Percentiles rank a stretch among this genome's conserved stretches.
Conservation (phyloP, 1,140 invertebrate genomes). For the Paramacrobiotus metropolitanus region DNA sequence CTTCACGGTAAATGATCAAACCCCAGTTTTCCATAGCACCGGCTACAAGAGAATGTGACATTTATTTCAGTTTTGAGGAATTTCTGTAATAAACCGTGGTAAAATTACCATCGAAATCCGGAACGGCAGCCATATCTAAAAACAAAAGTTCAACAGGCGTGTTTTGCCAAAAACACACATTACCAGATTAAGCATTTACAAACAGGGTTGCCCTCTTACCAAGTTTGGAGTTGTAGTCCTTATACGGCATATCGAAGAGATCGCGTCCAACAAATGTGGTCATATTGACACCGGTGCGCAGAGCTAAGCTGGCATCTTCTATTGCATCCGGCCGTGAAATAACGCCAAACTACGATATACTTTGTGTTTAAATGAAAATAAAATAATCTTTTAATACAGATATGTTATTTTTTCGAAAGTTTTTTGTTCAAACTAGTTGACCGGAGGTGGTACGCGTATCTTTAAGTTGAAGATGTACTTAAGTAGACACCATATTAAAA, state of each 20-base stretch:
- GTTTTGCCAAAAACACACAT: not conserved
- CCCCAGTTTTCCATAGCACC: constrained; percentile 30
- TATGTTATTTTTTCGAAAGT: not conserved
- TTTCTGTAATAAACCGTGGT: too few species aligned
- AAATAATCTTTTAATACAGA: not conserved
- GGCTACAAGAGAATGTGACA: too few species aligned
- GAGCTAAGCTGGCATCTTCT: not conserved
- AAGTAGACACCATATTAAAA: too few species aligned
- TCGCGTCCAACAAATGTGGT: not conserved
- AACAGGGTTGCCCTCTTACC: not conserved
- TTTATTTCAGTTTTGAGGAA: too few species aligned
- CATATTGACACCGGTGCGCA: not conserved
- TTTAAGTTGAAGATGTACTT: too few species aligned
- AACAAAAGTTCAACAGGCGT: constrained; percentile 7
- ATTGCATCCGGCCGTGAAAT: not conserved
- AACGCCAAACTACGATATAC: not conserved
- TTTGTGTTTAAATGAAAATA: not conserved
- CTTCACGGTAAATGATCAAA: constrained; percentile 24
- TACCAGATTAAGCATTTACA: not conserved
- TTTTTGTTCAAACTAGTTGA: not conserved
- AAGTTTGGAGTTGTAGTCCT: not conserved
- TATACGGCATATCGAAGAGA: not conserved
- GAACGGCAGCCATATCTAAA: constrained; percentile 22
- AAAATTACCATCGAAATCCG: constrained; percentile 21
- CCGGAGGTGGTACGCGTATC: too few species aligned